These are phyloP conservation scores for Galago senegalensis DNA, from an alignment of 2,797 vertebrate species.

Conservation along the genomic window DNA sequence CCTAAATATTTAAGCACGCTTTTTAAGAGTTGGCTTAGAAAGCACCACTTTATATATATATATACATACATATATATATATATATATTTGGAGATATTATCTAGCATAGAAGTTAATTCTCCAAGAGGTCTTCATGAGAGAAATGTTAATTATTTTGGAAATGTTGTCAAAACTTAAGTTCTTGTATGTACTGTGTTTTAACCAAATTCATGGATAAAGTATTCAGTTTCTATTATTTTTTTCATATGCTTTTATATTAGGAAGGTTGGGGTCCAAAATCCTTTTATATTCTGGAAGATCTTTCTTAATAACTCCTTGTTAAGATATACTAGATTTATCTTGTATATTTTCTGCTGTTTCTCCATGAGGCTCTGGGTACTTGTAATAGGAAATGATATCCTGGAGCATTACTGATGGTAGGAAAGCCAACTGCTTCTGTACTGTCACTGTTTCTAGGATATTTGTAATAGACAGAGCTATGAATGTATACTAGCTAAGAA, in stretches of 20 bases:
- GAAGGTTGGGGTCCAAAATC: rapidly evolving
- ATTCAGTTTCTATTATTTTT: neutral
- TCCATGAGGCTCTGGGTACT: neutral
- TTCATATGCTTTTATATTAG: neutral
- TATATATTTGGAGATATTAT: neutral
- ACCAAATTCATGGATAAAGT: neutral
- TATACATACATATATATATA: too few relatives aligned
- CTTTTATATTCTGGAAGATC: neutral
- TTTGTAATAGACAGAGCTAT: neutral
- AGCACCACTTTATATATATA: neutral
- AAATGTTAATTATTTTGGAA: neutral
- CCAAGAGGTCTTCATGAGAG: neutral
- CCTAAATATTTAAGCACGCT: neutral
- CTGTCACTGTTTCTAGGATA: neutral
- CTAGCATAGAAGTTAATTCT: neutral
- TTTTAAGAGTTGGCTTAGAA: neutral
- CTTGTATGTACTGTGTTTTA: neutral
- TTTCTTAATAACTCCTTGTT: neutral
- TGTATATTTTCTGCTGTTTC: conserved; percentile 11
- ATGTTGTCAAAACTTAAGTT: neutral
- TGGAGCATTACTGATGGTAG: neutral
- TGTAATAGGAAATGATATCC: neutral
- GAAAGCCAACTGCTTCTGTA: neutral
- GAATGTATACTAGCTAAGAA: neutral
- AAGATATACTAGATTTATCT: neutral